Evolutionary conservation across 2,888 invertebrate species (phyloP).

Genomic region (Mellilla xanthometata): DNA sequence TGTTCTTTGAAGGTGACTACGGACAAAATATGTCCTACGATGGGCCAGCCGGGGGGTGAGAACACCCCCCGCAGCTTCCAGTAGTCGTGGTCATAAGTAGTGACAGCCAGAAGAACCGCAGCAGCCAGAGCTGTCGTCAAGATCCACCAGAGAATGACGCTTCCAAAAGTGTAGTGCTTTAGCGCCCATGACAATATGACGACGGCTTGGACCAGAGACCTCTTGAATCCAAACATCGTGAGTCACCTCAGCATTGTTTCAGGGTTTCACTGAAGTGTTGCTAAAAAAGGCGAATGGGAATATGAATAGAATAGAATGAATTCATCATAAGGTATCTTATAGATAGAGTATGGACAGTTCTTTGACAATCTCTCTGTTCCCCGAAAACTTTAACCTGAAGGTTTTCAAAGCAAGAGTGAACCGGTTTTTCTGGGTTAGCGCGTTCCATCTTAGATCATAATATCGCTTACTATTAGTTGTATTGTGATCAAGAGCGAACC

Average conservation of each 20-base stretch:
- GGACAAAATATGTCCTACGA: conserved; percentile 68
- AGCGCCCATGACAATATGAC: conserved; percentile 52
- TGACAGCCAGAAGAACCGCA: conserved; percentile 45
- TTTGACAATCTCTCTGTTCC: too few relatives aligned
- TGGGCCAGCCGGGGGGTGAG: conserved; percentile 65
- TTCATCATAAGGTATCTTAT: too few relatives aligned
- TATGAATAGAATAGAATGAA: too few relatives aligned
- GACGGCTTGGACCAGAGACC: conserved; percentile 47
- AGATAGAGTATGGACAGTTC: too few relatives aligned
- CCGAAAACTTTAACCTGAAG: too few relatives aligned
- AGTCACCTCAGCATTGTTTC: conserved; percentile 39
- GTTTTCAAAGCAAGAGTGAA: too few relatives aligned
- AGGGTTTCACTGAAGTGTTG: neutral
- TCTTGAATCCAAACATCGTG: conserved; percentile 73
- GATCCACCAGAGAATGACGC: conserved; percentile 47
- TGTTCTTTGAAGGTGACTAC: conserved; percentile 70
- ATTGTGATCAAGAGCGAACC: too few relatives aligned
- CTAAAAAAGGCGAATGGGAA: neutral
- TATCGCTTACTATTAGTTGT: too few relatives aligned
- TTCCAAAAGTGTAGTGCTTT: conserved; percentile 57
- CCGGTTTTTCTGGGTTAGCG: too few relatives aligned
- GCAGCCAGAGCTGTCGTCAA: conserved; percentile 40
- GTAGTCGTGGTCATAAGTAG: conserved; percentile 72
- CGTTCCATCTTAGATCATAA: too few relatives aligned
- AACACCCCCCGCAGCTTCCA: conserved; percentile 65